Evolutionary conservation across 2,797 vertebrate genomes (phyloP), one percentile per base, ranked within the genome.

Genomic region (Sus cebifrons): DNA sequence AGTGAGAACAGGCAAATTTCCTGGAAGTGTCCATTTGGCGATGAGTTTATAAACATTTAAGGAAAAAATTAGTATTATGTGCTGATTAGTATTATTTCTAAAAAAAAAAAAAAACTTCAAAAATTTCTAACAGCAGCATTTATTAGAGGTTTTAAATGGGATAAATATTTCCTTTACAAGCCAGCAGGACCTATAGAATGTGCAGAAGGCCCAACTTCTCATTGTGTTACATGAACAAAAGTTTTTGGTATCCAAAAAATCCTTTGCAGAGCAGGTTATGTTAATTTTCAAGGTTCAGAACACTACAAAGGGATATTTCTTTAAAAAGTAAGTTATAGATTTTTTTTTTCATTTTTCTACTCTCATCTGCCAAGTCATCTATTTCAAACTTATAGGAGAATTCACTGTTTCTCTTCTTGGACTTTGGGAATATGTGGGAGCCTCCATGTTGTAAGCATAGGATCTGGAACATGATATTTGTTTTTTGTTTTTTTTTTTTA

Each of bases 41-140:
- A 93, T 95, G 68, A 95, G 52, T 98, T 98, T 97, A 96, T 92
- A 92, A 82, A 96, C 97, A 84, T 81, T 95, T 36, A 36, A 90
- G 40, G 60, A 68, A 95, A 92, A 92, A 96, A 79, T 67, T 95
- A 84, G 5, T 85, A 90, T 92, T 78, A 77, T 62, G 15, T 95
- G 25, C 52, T 96, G 36, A 96, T 21, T 95, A 49, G 44, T 49
- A 49, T 49, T 49, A 92, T 96, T 97, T 85, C 25, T 40, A 91
- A 88, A 64, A 58, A 74, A 97, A 91, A 97, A 91, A 68, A 58
- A 74, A 97, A 91, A 68, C 56, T 85, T n/a, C 18, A 93, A 68
- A 89, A 73, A 12, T n/a, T 89, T 93, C 49, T 49, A 89, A 94
- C 8, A 88, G 9, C 17, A 82, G 15, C 93, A 97, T 96, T 96